phyloP scores from a whole-genome alignment of 2,797 vertebrate genomes.

The Erpetoichthys calabaricus region DNA sequence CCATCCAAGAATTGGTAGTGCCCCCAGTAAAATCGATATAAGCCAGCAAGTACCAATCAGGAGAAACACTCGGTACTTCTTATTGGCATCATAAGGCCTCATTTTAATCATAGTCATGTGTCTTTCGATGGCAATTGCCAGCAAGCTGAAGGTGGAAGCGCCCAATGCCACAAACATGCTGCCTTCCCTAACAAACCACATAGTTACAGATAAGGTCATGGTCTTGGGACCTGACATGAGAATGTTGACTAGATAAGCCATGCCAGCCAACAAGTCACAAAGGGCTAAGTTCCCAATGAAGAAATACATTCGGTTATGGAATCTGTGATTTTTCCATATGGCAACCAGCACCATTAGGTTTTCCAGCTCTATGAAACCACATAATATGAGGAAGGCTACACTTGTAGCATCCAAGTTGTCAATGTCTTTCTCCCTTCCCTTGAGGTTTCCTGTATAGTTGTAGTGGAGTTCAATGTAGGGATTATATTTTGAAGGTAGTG shows the following conservation, averaged over 20 bases:
- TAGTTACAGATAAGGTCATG: conserved; percentile 57
- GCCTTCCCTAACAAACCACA: conserved; percentile 85
- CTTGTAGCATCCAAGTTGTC: conserved; percentile 41
- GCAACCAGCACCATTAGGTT: conserved; percentile 82
- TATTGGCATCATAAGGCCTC: conserved; percentile 82
- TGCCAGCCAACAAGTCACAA: conserved; percentile 79
- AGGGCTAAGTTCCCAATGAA: conserved; percentile 92
- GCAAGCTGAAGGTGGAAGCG: conserved; percentile 80
- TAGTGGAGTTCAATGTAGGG: conserved; percentile 47
- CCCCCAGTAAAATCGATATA: conserved; percentile 66
- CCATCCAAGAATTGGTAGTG: conserved; percentile 87
- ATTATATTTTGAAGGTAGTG: too few species aligned
- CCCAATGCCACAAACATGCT: conserved; percentile 86
- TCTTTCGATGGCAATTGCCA: conserved; percentile 87
- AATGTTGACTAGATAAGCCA: conserved; percentile 76
- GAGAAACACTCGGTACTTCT: conserved; percentile 85
- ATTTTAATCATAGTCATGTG: conserved; percentile 98
- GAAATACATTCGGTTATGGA: conserved; percentile 96
- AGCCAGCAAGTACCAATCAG: conserved; percentile 90
- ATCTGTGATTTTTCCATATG: conserved; percentile 85
- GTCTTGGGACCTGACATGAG: conserved; percentile 80
- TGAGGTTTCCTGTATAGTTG: conserved; percentile 75
- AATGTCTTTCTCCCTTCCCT: conserved; percentile 36
- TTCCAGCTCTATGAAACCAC: conserved; percentile 80
- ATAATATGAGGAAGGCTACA: conserved; percentile 60